Base-by-base conservation (phyloP, 2,888 invertebrate genomes). In the Lycia hirtaria region DNA sequence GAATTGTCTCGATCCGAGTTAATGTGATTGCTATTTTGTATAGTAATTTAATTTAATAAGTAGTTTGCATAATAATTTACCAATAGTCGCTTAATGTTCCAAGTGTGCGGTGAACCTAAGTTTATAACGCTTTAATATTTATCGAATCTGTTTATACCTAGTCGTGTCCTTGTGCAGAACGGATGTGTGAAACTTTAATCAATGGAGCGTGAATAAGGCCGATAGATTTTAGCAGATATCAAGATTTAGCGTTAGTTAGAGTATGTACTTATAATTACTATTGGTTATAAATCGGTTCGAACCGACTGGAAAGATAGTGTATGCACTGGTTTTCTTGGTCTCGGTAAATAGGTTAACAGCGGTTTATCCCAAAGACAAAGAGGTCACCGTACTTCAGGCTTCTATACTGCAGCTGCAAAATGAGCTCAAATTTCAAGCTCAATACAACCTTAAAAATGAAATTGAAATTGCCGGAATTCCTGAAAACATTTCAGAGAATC, bases 181-280 rank as follows among this genome's bases (percentile, higher is more conserved):
- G 62, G 65, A 65, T 62, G 35, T 63, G 68, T 62, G 60, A 55
- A 61, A 57, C 51, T 50, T 52, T 48, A 44, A 58, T 60, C 62
- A 61, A 69, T 60, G 70, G 64, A 70, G 65, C 40, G 28, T 30
- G 26, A 14, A 40, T 14, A 35, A 71, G 63, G 7, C 20, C 58
- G 38, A 45, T 28, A 53, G 26, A 20, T 55, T 24, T 15, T 49
- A 35, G 26, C 24, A 14, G 26, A 55, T 41, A 40, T 6, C 15
- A 12, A 33, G 12, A 20, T 43, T n/a, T 12, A 35, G 41, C 4
- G 35, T 35, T 9, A 9, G 19, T 20, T 15, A 14, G 20, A 17
- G 17, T 12, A 49, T 4, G 5, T 20, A 10, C 5, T 4, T 22
- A 20, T 4, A 5, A 19, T 9, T 0, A n/a, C 2, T 22, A 5